Conservation (phyloP, 2,797 vertebrate species). For the Spea hammondii region DNA sequence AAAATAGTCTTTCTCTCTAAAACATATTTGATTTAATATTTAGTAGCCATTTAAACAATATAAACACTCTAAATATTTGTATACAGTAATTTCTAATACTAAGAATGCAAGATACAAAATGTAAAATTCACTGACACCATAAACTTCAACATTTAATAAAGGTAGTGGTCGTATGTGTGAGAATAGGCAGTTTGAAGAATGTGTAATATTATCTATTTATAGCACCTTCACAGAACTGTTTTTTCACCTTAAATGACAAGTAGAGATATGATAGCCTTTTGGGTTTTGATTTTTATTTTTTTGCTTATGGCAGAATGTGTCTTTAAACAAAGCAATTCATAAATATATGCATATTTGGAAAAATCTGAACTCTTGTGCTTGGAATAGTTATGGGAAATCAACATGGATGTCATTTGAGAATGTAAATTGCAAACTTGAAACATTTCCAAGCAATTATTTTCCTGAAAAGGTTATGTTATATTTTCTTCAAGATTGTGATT, state of each 20-base stretch:
- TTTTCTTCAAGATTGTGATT: not conserved
- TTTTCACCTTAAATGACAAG: not conserved
- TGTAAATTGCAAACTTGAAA: not conserved
- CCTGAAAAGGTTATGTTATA: not conserved
- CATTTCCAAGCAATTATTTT: not conserved
- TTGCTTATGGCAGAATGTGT: not conserved
- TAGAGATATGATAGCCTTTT: not conserved
- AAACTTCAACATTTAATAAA: too few species aligned
- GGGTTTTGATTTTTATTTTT: not conserved
- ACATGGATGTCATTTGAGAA: not conserved
- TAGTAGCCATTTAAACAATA: too few species aligned
- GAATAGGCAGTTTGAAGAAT: too few species aligned
- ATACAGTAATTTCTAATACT: too few species aligned
- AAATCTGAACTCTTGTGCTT: not conserved
- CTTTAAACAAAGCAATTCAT: conserved; percentile 16
- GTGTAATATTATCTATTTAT: too few species aligned
- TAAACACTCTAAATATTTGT: too few species aligned
- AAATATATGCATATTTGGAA: conserved; percentile 7
- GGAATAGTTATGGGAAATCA: not conserved
- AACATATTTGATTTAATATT: too few species aligned
- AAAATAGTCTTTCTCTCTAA: too few species aligned
- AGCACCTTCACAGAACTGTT: not conserved
- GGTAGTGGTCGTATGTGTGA: too few species aligned
- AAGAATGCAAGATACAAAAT: too few species aligned
- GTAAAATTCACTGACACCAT: too few species aligned